Evolutionary conservation across 2,797 vertebrate species (phyloP).

Genomic region (Ctenopoma kingsleyae): DNA sequence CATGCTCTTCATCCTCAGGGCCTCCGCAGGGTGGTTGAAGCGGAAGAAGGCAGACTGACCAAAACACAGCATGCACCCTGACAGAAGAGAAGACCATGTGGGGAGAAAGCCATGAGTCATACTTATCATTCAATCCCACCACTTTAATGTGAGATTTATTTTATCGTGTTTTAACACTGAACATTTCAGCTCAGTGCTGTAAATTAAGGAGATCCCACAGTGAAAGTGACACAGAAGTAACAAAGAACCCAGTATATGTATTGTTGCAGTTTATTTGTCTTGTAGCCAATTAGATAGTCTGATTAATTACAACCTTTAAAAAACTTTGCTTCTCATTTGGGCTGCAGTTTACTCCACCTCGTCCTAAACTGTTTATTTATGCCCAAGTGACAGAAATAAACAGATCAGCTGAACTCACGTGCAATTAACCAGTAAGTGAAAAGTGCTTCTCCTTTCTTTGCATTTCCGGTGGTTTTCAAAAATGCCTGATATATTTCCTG

Average conservation of each 20-base stretch:
- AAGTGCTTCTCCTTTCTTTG: slow-evolving; percentile 29
- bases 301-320: not conserved
- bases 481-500: slow-evolving; percentile 17
- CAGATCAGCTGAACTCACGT: slow-evolving; percentile 55
- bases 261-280: no score
- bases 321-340: not conserved
- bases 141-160: not conserved
- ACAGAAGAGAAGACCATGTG: slow-evolving; percentile 11
- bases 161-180: not conserved
- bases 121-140: not conserved
- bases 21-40: slow-evolving; percentile 97
- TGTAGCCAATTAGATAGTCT: no score
- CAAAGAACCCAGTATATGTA: no score
- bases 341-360: not conserved
- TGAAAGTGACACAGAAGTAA: not conserved
- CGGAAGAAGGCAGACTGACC: slow-evolving; percentile 95
- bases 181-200: slow-evolving; percentile 3
- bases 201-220: not conserved
- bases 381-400: not conserved
- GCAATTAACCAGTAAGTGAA: slow-evolving; percentile 46
- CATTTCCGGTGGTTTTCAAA: slow-evolving; percentile 33
- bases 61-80: slow-evolving; percentile 98
- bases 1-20: slow-evolving; percentile 97
- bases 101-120: slow-evolving; percentile 4
- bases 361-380: not conserved